These are phyloP conservation scores for Cynodonichthys magdalenae DNA, from an alignment of 2,797 vertebrate species.

Conservation along the genomic window DNA sequence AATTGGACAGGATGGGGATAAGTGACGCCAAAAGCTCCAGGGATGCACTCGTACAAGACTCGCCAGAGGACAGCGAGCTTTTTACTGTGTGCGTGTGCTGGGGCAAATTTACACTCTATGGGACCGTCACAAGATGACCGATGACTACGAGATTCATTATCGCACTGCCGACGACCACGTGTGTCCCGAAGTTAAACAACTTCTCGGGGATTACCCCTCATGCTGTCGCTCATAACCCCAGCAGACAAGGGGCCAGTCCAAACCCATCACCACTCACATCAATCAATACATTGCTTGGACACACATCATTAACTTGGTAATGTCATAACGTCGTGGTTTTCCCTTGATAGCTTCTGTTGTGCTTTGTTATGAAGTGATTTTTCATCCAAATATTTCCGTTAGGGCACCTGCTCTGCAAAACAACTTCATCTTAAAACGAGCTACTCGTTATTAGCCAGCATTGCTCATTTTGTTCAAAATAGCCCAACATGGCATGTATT, in stretches of 20 bases:
- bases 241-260: conserved; percentile 44
- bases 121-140: conserved; percentile 68
- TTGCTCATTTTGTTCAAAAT: background rate
- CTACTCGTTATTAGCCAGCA: conserved; percentile 10
- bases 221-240: conserved; percentile 34
- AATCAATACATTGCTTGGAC: conserved; percentile 56
- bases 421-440: background rate
- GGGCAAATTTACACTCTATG: conserved; percentile 57
- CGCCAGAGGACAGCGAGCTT: conserved; percentile 7
- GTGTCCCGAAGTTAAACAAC: conserved; percentile 59
- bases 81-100: conserved; percentile 28
- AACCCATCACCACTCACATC: conserved; percentile 62
- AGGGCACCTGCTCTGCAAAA: conserved; percentile 9
- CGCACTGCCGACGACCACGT: conserved; percentile 31
- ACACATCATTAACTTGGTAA: conserved; percentile 51
- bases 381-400: background rate
- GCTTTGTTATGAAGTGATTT: conserved; percentile 6
- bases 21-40: conserved; percentile 53
- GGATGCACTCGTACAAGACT: conserved; percentile 10
- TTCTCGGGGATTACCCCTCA: conserved; percentile 24
- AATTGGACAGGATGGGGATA: conserved; percentile 66
- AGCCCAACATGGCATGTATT: background rate
- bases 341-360: background rate
- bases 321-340: conserved; percentile 36
- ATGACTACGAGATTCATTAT: conserved; percentile 58